phyloP scores from a whole-genome alignment of 2,797 vertebrate species.

The Orientallactaga sibirica region DNA sequence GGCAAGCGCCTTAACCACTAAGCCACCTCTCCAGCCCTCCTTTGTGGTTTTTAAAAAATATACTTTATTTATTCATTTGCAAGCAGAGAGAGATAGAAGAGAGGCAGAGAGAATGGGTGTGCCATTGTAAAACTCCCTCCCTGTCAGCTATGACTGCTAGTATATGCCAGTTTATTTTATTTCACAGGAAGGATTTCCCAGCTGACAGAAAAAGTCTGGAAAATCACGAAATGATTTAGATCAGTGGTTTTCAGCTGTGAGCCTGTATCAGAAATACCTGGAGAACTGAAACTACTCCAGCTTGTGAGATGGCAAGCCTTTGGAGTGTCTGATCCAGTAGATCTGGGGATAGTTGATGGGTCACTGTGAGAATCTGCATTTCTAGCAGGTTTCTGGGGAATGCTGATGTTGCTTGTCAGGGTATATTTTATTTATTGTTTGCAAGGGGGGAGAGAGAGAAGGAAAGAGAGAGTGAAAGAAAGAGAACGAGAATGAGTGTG shows the following conservation, averaged over 20 bases:
- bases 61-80: too few relatives aligned
- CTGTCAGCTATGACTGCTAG: too few relatives aligned
- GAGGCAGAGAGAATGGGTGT: too few relatives aligned
- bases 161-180: not conserved
- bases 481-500: too few relatives aligned
- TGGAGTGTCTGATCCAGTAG: not conserved
- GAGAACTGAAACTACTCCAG: not conserved
- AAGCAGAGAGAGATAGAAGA: too few relatives aligned
- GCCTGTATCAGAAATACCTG: not conserved
- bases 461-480: too few relatives aligned
- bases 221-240: conserved; percentile 18
- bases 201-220: not conserved
- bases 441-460: too few relatives aligned
- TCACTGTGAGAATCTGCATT: not conserved
- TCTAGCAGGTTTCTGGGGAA: not conserved
- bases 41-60: too few relatives aligned
- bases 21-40: too few relatives aligned
- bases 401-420: not conserved
- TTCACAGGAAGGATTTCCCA: not conserved
- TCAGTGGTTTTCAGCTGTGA: not conserved
- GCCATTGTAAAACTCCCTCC: too few relatives aligned
- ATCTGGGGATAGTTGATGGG: not conserved
- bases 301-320: not conserved
- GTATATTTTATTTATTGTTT: not conserved
- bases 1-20: too few relatives aligned